A percentile compares a stretch with the other conserved stretches of the same genome.
Evolutionary conservation across 2,113 vertebrate genomes (phyloP).

Genomic region (Tyto alba): DNA sequence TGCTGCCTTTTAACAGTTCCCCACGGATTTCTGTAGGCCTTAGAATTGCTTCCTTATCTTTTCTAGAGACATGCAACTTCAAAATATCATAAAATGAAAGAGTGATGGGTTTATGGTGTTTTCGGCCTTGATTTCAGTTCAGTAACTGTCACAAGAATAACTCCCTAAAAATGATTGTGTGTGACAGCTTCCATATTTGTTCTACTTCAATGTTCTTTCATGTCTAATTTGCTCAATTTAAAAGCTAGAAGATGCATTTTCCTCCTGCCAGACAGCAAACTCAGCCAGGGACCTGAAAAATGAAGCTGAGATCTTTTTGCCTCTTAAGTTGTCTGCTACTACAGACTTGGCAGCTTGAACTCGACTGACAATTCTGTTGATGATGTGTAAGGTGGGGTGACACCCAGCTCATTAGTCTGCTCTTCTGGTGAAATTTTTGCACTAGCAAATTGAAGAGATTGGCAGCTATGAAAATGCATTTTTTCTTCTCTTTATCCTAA

Average conservation of each 20-base stretch:
- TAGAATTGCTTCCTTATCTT: background rate
- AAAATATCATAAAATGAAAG: background rate
- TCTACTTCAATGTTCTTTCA: constrained; percentile 28
- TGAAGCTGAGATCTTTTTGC: constrained; percentile 1
- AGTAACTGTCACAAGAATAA: background rate
- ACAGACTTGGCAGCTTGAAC: background rate
- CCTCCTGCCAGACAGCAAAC: background rate
- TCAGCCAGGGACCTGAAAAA: background rate
- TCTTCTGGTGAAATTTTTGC: background rate
- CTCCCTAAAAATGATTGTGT: background rate
- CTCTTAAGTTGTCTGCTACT: background rate
- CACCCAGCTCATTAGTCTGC: background rate
- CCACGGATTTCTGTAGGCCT: background rate
- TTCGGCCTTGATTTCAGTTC: background rate
- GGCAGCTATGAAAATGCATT: background rate
- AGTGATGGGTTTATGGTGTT: background rate
- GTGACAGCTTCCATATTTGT: constrained; percentile 24
- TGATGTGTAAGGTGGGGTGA: background rate
- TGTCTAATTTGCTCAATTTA: constrained; percentile 28
- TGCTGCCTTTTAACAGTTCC: background rate
- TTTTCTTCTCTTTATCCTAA: background rate
- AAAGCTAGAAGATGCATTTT: background rate
- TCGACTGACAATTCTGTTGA: background rate
- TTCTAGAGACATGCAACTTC: background rate
- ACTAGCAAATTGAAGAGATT: background rate